Evolutionary conservation across 2,797 vertebrate genomes (phyloP), one percentile per base, ranked within the genome.

Genomic region (Acipenser ruthenus): DNA sequence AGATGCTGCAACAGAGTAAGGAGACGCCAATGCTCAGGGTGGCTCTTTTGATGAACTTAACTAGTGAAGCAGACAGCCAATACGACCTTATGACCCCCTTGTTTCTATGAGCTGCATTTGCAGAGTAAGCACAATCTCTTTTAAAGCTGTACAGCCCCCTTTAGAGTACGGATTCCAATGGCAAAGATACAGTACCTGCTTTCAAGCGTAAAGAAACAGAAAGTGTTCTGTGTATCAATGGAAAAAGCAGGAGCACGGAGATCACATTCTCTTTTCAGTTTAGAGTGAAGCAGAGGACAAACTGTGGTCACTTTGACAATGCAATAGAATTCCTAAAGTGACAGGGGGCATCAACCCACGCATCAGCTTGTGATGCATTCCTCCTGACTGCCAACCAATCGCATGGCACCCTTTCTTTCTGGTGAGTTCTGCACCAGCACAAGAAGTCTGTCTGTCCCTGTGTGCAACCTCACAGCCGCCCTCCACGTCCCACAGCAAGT

Each of bases 401-500:
- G 15, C 55, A 11, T 13, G 10, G 55, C 70, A 9, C 6, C 55
- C 60, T 72, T 71, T 68, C 66, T 68, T 18, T 63, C 50, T n/a
- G 63, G 68, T 68, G 50, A 71, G 70, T 53, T 11, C 58, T 64
- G 23, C 67, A 61, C 55, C 37, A 48, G n/a, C 60, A 10, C 52
- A 58, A 50, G 37, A 37, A 37, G 37, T 37, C 37, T 37, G 37
- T 37, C 37, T 37, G 4, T 37, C 15, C 18, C 49, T 60, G 47
- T 11, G 50, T 56, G 7, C n/a, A 50, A 9, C 55, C 58, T 47
- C 23, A 7, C n/a, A 49, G 37, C 23, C 15, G 23, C 55, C 23
- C 69, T 66, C 72, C 73, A 70, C 56, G 69, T 72, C 71, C 53
- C 65, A 56, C 71, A 50, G 58, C 70, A 49, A 69, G 72, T 66